A percentile compares a stretch with the other conserved stretches of the same genome.
These are phyloP conservation scores for Crocallis elinguaria DNA, from an alignment of 2,888 invertebrate genomes.

Conservation along the genomic window DNA sequence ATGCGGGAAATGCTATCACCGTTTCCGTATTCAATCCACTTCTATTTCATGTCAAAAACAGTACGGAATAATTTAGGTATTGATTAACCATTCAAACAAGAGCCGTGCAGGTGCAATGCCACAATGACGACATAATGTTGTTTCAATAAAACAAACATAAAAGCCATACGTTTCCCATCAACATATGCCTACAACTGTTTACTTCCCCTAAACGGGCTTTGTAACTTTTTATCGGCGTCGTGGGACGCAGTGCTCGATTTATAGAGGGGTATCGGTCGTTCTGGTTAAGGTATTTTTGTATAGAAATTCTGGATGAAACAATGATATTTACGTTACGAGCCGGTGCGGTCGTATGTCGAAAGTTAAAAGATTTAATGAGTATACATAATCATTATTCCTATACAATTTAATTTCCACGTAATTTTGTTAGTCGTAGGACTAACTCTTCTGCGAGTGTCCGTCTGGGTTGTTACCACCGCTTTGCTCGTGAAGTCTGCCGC, in stretches of 20 bases:
- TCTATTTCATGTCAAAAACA: too few species aligned
- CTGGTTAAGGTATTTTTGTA: conserved; percentile 31
- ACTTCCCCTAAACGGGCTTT: conserved; percentile 45
- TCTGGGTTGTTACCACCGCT: too few species aligned
- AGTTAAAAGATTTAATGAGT: too few species aligned
- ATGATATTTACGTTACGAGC: background rate
- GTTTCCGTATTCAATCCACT: too few species aligned
- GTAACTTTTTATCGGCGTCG: conserved; percentile 55
- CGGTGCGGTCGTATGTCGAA: background rate
- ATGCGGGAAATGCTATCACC: too few species aligned
- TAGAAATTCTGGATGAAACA: conserved; percentile 2
- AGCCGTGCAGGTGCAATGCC: background rate
- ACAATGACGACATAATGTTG: conserved; percentile 5
- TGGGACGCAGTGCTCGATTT: conserved; percentile 47
- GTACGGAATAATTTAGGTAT: too few species aligned
- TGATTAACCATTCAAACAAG: background rate
- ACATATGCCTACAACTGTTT: conserved; percentile 41
- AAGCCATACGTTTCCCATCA: conserved; percentile 25
- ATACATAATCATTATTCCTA: too few species aligned
- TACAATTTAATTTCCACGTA: too few species aligned
- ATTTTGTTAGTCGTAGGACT: too few species aligned
- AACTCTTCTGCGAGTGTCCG: too few species aligned
- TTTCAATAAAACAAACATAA: conserved; percentile 23
- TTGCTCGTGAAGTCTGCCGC: too few species aligned
- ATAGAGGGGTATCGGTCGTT: conserved; percentile 44